Evolutionary conservation across 2,797 vertebrate species (phyloP).

Genomic region (Lithobates sylvaticus): DNA sequence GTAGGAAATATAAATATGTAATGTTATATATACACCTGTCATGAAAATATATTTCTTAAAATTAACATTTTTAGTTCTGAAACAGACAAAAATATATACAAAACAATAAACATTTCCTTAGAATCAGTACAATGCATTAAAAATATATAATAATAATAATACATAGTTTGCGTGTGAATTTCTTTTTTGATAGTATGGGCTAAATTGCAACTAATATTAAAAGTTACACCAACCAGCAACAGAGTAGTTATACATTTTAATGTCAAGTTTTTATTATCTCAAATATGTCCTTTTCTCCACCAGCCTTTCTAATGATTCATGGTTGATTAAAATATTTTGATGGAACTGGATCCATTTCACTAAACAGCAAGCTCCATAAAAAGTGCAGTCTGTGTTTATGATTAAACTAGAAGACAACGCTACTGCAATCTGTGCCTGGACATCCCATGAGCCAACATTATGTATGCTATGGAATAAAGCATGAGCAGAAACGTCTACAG

Average conservation of each 20-base stretch:
- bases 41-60: no score
- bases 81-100: no score
- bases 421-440: slow-evolving; percentile 61
- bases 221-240: neutral
- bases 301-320: slow-evolving; percentile 43
- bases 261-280: neutral
- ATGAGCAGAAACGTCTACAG: rapidly evolving
- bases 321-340: slow-evolving; percentile 43
- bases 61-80: no score
- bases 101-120: no score
- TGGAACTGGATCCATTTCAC: slow-evolving; percentile 39
- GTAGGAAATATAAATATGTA: no score
- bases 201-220: neutral
- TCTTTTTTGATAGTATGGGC: neutral
- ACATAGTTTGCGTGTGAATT: neutral
- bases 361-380: slow-evolving; percentile 52
- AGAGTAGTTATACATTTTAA: neutral
- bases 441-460: slow-evolving; percentile 59
- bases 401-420: slow-evolving; percentile 46
- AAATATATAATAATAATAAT: no score
- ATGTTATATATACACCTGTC: no score
- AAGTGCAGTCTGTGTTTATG: slow-evolving; percentile 55
- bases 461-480: slow-evolving; percentile 58
- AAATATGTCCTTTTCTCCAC: slow-evolving; percentile 24
- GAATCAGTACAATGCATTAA: no score